Evolutionary conservation across 2,888 invertebrate species (phyloP).

Genomic region (Eristalinus sepulchralis): DNA sequence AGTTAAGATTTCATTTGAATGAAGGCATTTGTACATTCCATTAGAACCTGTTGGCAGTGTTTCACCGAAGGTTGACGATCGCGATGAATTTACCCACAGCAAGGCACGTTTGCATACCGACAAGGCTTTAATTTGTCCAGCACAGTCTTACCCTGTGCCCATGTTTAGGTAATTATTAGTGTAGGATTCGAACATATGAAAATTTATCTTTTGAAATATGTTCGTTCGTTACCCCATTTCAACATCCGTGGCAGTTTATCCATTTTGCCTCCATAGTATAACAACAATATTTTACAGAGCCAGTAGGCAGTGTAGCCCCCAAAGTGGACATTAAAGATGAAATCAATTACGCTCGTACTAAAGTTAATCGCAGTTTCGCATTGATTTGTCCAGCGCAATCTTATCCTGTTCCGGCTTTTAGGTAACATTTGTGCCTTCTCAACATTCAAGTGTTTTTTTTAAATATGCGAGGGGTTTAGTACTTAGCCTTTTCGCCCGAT

Average conservation of each 20-base stretch:
- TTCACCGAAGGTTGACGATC: constrained; percentile 86
- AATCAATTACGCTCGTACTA: constrained; percentile 82
- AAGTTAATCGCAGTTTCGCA: constrained; percentile 81
- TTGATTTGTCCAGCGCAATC: constrained; percentile 89
- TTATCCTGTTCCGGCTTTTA: constrained; percentile 81
- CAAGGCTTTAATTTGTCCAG: constrained; percentile 87
- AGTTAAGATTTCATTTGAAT: not conserved
- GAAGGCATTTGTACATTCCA: not conserved
- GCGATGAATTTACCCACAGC: constrained; percentile 82
- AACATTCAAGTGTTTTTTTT: constrained; percentile 71
- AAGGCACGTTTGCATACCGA: constrained; percentile 75
- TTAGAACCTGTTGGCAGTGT: constrained; percentile 83
- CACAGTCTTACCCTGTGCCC: constrained; percentile 80
- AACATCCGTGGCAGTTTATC: not conserved
- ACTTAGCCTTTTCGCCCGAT: too few species aligned
- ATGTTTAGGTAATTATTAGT: constrained; percentile 77
- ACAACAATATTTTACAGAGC: constrained; percentile 83
- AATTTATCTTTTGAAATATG: too few species aligned
- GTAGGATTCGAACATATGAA: too few species aligned
- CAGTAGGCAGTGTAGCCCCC: constrained; percentile 83
- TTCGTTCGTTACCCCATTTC: not conserved
- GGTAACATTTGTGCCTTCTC: constrained; percentile 29
- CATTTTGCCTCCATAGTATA: constrained; percentile 87
- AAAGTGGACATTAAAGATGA: constrained; percentile 83
- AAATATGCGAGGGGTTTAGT: too few species aligned